Percentiles rank a stretch among this genome's conserved stretches.
Conservation (phyloP, 2,113 vertebrate species). For the Empidonax traillii region DNA sequence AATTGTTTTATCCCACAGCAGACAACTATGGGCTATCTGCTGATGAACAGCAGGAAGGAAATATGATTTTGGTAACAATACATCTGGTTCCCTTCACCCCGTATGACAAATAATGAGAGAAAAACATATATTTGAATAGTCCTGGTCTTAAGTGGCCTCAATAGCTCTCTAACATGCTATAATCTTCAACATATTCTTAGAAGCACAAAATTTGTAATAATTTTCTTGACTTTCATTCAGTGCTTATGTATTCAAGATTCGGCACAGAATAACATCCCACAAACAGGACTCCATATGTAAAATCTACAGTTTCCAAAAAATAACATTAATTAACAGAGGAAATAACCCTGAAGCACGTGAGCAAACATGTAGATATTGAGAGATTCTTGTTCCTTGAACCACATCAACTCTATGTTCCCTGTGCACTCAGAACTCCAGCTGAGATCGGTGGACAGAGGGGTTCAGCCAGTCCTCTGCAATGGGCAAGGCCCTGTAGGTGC, state of each 20-base stretch:
- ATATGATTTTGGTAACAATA: not conserved
- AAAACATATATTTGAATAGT: not conserved
- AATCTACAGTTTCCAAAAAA: not conserved
- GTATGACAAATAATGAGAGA: not conserved
- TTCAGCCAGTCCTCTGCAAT: not conserved
- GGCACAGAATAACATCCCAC: not conserved
- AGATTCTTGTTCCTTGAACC: not conserved
- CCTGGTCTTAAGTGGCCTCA: not conserved
- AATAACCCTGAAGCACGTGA: not conserved
- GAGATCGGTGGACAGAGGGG: not conserved
- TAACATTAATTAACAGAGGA: not conserved
- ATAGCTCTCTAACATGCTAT: not conserved
- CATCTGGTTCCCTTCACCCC: not conserved
- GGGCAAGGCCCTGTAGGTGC: not conserved
- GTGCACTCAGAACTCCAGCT: not conserved
- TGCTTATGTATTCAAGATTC: not conserved
- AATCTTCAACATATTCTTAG: not conserved
- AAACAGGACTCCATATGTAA: not conserved
- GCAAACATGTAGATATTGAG: fast-evolving
- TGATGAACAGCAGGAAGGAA: not conserved
- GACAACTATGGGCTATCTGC: not conserved
- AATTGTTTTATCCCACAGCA: not conserved
- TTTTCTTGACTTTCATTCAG: not conserved
- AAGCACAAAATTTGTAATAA: not conserved
- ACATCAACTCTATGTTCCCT: not conserved